These are phyloP conservation scores for Dermatemys mawii DNA, from an alignment of 2,113 vertebrate species.

Conservation along the genomic window DNA sequence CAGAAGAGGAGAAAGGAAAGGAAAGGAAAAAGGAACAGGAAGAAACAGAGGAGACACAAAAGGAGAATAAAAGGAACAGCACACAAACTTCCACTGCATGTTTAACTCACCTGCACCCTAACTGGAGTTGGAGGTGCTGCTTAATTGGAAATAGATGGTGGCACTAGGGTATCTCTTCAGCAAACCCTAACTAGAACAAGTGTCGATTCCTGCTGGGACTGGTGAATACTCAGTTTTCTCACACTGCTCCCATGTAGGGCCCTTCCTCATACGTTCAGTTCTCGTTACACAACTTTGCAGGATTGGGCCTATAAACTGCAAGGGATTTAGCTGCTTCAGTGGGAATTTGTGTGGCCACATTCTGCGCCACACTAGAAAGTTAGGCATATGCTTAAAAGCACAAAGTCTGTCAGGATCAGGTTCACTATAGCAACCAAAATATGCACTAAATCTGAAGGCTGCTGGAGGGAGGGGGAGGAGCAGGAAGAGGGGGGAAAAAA, in stretches of 20 bases:
- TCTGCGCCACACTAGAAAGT: neutral
- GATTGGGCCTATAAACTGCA: neutral
- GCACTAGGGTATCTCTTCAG: neutral
- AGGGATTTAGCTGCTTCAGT: neutral
- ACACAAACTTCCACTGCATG: rapidly evolving
- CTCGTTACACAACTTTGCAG: rapidly evolving
- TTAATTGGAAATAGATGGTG: neutral
- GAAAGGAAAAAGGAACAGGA: conserved; percentile 35
- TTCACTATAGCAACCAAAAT: neutral
- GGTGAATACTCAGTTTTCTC: neutral
- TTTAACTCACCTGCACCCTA: rapidly evolving
- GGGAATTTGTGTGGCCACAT: neutral
- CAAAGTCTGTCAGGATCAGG: conserved; percentile 3
- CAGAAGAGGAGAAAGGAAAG: conserved; percentile 39
- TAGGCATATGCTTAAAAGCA: rapidly evolving
- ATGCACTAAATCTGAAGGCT: neutral
- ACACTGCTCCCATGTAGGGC: neutral
- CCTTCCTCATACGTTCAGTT: neutral
- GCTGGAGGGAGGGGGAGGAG: too few relatives aligned
- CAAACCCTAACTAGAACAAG: neutral
- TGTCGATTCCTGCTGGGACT: rapidly evolving
- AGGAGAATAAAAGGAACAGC: neutral
- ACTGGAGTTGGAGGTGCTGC: neutral
- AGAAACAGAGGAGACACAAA: conserved; percentile 49
- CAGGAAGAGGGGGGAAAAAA: neutral